phyloP scores from a whole-genome alignment of 2,797 vertebrate genomes.

The Huso huso region DNA sequence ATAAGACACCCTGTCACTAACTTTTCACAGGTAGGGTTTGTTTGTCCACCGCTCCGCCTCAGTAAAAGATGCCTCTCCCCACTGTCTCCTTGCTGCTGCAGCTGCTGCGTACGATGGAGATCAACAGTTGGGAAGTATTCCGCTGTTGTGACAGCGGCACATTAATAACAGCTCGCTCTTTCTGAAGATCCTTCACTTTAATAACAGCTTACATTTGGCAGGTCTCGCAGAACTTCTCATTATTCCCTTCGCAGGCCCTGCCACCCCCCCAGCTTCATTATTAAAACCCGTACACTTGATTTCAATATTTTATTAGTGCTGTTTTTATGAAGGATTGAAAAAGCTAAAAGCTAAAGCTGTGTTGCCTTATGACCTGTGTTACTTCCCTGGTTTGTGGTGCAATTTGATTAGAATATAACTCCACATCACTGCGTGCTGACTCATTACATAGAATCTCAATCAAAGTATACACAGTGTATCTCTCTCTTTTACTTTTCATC shows the following conservation, averaged over 20 bases:
- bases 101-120: not conserved
- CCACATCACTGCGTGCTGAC: too few relatives aligned
- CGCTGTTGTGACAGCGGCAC: not conserved
- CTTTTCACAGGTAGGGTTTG: too few relatives aligned
- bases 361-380: conserved; percentile 33
- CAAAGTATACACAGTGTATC: not conserved
- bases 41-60: too few relatives aligned
- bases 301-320: too few relatives aligned
- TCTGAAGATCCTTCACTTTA: not conserved
- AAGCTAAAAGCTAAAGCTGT: too few relatives aligned
- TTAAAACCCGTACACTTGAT: too few relatives aligned
- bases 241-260: not conserved
- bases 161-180: not conserved
- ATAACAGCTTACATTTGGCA: conserved; percentile 1
- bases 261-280: too few relatives aligned
- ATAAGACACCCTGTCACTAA: too few relatives aligned
- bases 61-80: too few relatives aligned
- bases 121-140: not conserved
- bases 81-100: not conserved
- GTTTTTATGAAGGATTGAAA: too few relatives aligned
- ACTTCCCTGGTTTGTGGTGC: conserved; percentile 19
- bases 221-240: not conserved
- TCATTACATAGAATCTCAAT: too few relatives aligned
- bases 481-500: not conserved
- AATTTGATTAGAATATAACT: too few relatives aligned